Base-by-base conservation (phyloP, 1,140 invertebrate species). In the Anastrepha ludens region DNA sequence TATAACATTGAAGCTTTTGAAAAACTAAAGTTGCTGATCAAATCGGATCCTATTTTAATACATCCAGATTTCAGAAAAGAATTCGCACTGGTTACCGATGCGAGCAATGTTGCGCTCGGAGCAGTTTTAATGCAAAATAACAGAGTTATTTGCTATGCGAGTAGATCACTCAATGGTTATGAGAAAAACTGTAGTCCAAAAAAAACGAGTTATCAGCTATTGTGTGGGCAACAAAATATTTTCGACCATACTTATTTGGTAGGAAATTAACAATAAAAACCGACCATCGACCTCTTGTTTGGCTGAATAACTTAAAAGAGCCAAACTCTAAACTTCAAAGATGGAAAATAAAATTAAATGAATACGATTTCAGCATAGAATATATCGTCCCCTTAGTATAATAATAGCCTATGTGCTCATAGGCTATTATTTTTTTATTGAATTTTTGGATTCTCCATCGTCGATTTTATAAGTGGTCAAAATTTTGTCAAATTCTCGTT, bases 251-350 rank as follows among this genome's bases (percentile, higher is more conserved):
- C n/a, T 64, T 88, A 7, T 88, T 39, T 65, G 74, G 74, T 41
- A 59, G 67, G 60, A 39, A 74, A 4, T 87, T 78, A 5, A 3
- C 20, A 60, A 59, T 78, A 0, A 50, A 60, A 58, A 87, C 64
- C 5, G 62, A 87, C 47, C 86, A 87, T 47, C 2, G 55, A 15
- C 86, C 86, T 44, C 29, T 87, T 7, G 44, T 81, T 15, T 85
- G 67, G 87, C 17, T 88, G 50, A 85, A 50, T 59, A 85, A 85
- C 20, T 20, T 62, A 65, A 50, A 85, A n/a, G 58, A 94, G 70
- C 91, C 91, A 0, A 87, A 85, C 15, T 89, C 88, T n/a, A 88
- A 89, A 87, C 87, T 93, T 15, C 65, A 88, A 44, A 86, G 85
- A 64, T 86, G 86, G 70, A 86, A 88, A 81, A 74, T 67, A 11